phyloP scores from a whole-genome alignment of 1,140 invertebrate species.

The Nephotettix cincticeps region DNA sequence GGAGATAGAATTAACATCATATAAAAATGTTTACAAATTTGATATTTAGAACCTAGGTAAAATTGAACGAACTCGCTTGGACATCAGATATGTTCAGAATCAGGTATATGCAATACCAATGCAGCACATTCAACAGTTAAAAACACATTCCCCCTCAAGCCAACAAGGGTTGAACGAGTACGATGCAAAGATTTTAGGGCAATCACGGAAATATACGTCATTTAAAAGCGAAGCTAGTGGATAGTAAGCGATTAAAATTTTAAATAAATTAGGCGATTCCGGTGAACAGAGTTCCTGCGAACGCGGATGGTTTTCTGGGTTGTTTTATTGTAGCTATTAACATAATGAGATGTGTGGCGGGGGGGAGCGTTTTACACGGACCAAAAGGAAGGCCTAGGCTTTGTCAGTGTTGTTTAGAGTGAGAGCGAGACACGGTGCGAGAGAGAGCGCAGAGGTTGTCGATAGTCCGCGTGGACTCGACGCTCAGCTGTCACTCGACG shows the following conservation, averaged over 20 bases:
- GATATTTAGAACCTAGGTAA: too few species aligned
- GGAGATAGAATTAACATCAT: too few species aligned
- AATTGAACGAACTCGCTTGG: too few species aligned
- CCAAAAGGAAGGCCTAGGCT: slow-evolving; percentile 19
- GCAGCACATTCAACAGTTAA: too few species aligned
- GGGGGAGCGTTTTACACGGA: slow-evolving; percentile 18
- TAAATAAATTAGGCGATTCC: neutral
- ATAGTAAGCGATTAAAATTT: neutral
- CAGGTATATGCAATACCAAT: too few species aligned
- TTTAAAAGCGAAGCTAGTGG: too few species aligned
- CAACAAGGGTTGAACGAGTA: too few species aligned
- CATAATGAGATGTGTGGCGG: slow-evolving; percentile 25
- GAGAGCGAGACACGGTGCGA: slow-evolving; percentile 10
- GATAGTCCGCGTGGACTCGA: slow-evolving; percentile 30
- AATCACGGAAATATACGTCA: too few species aligned
- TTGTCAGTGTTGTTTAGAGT: slow-evolving; percentile 26
- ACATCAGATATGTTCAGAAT: too few species aligned
- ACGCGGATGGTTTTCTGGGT: slow-evolving; percentile 17
- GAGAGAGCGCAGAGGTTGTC: slow-evolving; percentile 3
- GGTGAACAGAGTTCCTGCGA: slow-evolving; percentile 16
- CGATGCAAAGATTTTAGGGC: too few species aligned
- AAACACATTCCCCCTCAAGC: too few species aligned
- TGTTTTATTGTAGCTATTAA: slow-evolving; percentile 28
- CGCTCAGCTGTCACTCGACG: neutral
- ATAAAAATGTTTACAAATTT: too few species aligned